A percentile compares a stretch with the other conserved stretches of the same genome.
Conservation (phyloP, 1,140 invertebrate genomes). For the Sminthurides bifidus region DNA sequence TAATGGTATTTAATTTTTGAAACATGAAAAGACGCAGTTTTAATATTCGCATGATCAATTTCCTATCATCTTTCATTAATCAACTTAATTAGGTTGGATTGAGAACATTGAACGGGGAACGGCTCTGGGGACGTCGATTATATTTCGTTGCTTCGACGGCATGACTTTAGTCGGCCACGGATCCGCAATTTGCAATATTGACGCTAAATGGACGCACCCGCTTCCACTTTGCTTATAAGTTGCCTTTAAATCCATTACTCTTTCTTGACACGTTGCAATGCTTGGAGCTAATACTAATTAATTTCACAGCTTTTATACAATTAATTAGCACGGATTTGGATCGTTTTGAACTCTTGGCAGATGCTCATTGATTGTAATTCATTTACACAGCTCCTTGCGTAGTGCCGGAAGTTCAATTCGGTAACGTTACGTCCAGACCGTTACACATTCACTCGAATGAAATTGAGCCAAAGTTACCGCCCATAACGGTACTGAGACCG, state of each 20-base stretch:
- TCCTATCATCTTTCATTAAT: too few relatives aligned
- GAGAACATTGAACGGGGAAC: slow-evolving; percentile 79
- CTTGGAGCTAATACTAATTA: too few relatives aligned
- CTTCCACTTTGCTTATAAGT: slow-evolving; percentile 7
- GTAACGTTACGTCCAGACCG: slow-evolving; percentile 20
- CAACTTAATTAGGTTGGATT: slow-evolving; percentile 58
- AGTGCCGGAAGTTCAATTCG: slow-evolving; percentile 22
- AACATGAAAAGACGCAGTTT: too few relatives aligned
- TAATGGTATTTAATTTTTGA: slow-evolving; percentile 43
- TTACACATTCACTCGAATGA: slow-evolving; percentile 34
- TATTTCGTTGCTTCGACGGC: slow-evolving; percentile 83
- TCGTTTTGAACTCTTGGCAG: too few relatives aligned
- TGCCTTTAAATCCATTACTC: too few relatives aligned
- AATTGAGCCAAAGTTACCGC: not conserved
- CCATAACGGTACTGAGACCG: slow-evolving; percentile 32
- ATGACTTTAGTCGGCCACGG: slow-evolving; percentile 66
- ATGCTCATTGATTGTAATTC: too few relatives aligned
- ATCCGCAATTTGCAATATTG: slow-evolving; percentile 15
- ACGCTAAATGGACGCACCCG: not conserved
- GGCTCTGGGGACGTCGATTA: slow-evolving; percentile 75
- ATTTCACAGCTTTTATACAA: too few relatives aligned
- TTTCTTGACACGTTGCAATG: too few relatives aligned
- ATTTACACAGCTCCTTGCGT: slow-evolving; percentile 27
- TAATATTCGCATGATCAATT: too few relatives aligned
- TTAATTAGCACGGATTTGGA: too few relatives aligned